phyloP scores from a whole-genome alignment of 2,113 vertebrate genomes.

The Calidris pugnax region DNA sequence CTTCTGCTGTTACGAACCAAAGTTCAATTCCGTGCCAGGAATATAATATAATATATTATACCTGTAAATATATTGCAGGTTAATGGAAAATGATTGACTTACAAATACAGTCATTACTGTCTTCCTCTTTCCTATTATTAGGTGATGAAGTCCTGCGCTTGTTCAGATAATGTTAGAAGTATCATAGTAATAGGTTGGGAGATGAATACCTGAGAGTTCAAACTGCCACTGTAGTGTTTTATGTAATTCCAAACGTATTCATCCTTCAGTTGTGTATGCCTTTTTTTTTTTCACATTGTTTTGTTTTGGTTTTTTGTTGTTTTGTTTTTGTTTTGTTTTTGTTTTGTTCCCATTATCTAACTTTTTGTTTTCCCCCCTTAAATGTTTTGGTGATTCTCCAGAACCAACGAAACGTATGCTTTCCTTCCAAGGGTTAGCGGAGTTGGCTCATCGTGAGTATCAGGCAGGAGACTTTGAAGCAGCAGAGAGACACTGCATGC shows the following conservation, averaged over 20 bases:
- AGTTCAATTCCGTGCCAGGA: background rate
- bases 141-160: background rate
- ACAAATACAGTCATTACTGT: background rate
- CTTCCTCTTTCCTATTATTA: background rate
- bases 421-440: slow-evolving; percentile 99
- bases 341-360: slow-evolving; percentile 91
- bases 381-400: slow-evolving; percentile 95
- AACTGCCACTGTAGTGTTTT: slow-evolving; percentile 28
- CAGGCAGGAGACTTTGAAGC: slow-evolving; percentile 99
- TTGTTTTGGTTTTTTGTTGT: slow-evolving; percentile 29
- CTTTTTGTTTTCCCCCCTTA: slow-evolving; percentile 89
- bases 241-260: slow-evolving; percentile 64
- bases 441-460: slow-evolving; percentile 99
- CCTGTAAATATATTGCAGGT: background rate
- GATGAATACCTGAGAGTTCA: background rate
- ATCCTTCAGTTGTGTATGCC: slow-evolving; percentile 64
- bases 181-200: too few relatives aligned
- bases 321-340: slow-evolving; percentile 64
- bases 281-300: slow-evolving; percentile 51
- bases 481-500: slow-evolving; percentile 99
- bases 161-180: background rate
- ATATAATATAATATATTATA: too few relatives aligned
- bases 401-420: slow-evolving; percentile 99
- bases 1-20: background rate
- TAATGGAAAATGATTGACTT: background rate